A percentile compares a stretch with the other conserved stretches of the same genome.
phyloP scores from a whole-genome alignment of 2,888 invertebrate genomes.

The Drosophila vallismaia region DNA sequence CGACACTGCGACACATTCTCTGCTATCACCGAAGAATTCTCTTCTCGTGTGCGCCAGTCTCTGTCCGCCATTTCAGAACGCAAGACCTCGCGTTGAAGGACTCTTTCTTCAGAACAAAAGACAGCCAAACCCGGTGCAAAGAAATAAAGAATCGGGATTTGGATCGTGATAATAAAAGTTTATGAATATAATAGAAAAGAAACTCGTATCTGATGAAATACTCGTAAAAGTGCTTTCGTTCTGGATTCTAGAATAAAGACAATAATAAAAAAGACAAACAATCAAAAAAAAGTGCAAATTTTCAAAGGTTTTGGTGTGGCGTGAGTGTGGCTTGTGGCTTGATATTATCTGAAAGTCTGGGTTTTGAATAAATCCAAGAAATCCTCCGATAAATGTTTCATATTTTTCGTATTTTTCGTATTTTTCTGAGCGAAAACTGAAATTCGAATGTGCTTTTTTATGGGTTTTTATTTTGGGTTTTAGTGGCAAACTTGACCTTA shows the following conservation, averaged over 20 bases:
- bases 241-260: neutral
- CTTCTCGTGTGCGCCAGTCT: slow-evolving; percentile 12
- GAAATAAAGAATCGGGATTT: neutral
- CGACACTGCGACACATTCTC: slow-evolving; percentile 40
- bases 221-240: slow-evolving; percentile 22
- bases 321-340: slow-evolving; percentile 24
- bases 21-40: slow-evolving; percentile 17
- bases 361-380: too few species aligned
- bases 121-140: slow-evolving; percentile 24
- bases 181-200: slow-evolving; percentile 12
- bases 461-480: neutral
- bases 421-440: slow-evolving; percentile 20
- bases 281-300: slow-evolving; percentile 18
- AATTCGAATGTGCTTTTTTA: slow-evolving; percentile 24
- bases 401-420: slow-evolving; percentile 7
- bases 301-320: slow-evolving; percentile 15
- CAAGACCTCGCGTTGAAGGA: slow-evolving; percentile 31
- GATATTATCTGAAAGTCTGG: neutral
- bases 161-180: too few species aligned
- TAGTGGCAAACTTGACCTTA: slow-evolving; percentile 69
- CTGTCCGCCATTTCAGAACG: slow-evolving; percentile 31
- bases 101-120: slow-evolving; percentile 35
- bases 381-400: neutral
- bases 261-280: slow-evolving; percentile 1
- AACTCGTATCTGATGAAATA: slow-evolving; percentile 32